Conservation (phyloP, 2,888 invertebrate genomes). For the Pollenia griseotomentosa region DNA sequence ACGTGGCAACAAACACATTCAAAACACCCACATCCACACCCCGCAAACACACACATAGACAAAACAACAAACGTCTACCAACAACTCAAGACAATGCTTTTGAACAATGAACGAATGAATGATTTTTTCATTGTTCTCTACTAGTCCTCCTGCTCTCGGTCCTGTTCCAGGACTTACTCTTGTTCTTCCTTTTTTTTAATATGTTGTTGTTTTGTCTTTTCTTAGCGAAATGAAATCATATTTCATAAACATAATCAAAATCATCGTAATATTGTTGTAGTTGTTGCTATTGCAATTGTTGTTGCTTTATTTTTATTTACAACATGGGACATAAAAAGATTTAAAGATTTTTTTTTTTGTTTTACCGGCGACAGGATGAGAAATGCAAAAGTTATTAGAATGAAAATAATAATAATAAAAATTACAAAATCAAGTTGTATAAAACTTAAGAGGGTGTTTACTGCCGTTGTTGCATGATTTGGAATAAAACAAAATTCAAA, state of each 20-base stretch:
- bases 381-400: conserved; percentile 65
- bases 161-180: conserved; percentile 28
- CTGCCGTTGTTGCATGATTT: conserved; percentile 20
- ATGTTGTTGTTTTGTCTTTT: conserved; percentile 75
- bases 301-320: conserved; percentile 70
- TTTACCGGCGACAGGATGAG: conserved; percentile 37
- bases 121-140: conserved; percentile 75
- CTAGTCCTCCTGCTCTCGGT: conserved; percentile 13
- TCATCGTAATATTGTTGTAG: conserved; percentile 53
- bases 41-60: neutral
- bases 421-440: conserved; percentile 35
- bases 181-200: conserved; percentile 54
- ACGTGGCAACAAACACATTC: conserved; percentile 58
- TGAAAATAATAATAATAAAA: conserved; percentile 27
- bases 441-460: conserved; percentile 67
- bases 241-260: conserved; percentile 72
- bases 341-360: conserved; percentile 24
- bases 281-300: conserved; percentile 47
- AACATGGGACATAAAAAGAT: conserved; percentile 73
- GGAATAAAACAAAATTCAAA: conserved; percentile 12
- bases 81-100: conserved; percentile 74
- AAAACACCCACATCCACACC: conserved; percentile 28
- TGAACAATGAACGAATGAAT: conserved; percentile 76
- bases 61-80: conserved; percentile 71
- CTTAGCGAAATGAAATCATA: conserved; percentile 77